Conservation (phyloP, 2,797 vertebrate species). For the Hydrophis major region DNA sequence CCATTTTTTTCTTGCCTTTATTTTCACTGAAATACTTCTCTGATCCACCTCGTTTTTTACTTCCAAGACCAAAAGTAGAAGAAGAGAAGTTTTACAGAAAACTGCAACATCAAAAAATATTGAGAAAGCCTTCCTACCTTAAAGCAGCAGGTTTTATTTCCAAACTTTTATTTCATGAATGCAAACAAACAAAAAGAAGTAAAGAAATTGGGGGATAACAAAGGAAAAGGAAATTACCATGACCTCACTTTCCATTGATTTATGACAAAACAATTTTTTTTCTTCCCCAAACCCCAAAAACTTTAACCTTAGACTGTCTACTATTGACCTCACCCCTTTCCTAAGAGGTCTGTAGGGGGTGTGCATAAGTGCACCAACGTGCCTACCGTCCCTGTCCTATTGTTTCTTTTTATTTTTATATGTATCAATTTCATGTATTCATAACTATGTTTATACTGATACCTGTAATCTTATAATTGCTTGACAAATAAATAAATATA, state of each 20-base stretch:
- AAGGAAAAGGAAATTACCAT: constrained; percentile 48
- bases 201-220: constrained; percentile 39
- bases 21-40: neutral
- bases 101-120: neutral
- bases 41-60: no score
- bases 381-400: no score
- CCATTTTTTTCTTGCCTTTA: neutral
- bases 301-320: no score
- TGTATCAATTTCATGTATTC: no score
- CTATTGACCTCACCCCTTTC: no score
- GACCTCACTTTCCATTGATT: neutral
- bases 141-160: constrained; percentile 19
- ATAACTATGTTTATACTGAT: no score
- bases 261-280: neutral
- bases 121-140: neutral
- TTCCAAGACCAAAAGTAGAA: neutral
- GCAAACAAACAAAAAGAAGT: constrained; percentile 32
- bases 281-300: no score
- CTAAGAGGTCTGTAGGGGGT: no score
- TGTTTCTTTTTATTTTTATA: no score
- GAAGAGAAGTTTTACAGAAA: neutral
- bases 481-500: no score
- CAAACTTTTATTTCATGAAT: neutral
- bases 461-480: no score
- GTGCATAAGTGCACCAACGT: no score